These are phyloP conservation scores for Zaprionus lachaisei DNA, from an alignment of 1,140 invertebrate species.

Conservation along the genomic window DNA sequence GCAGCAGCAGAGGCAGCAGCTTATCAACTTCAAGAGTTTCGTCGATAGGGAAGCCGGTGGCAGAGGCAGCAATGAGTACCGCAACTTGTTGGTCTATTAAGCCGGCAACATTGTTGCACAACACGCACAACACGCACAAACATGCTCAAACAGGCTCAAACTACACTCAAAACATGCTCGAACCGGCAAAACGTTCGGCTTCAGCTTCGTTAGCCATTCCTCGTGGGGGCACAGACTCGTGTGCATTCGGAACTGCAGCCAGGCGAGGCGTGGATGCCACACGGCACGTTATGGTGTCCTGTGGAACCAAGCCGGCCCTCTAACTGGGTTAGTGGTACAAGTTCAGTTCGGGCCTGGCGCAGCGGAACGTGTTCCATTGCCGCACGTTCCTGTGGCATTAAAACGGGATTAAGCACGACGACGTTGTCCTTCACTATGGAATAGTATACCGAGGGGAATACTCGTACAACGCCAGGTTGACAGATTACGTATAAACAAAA, in stretches of 20 bases:
- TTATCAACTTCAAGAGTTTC: slow-evolving; percentile 2
- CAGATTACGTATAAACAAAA: slow-evolving; percentile 29
- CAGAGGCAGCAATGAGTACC: slow-evolving; percentile 2
- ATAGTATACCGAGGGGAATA: slow-evolving; percentile 28
- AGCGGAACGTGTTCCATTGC: slow-evolving; percentile 52
- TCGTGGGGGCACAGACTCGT: slow-evolving; percentile 8
- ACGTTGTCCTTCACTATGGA: slow-evolving; percentile 26
- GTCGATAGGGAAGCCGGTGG: not conserved
- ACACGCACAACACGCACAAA: slow-evolving; percentile 29
- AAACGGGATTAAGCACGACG: slow-evolving; percentile 35
- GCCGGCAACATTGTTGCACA: slow-evolving; percentile 35
- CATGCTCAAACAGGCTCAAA: slow-evolving; percentile 6
- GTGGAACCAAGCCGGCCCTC: slow-evolving; percentile 35
- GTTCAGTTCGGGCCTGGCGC: slow-evolving; percentile 70
- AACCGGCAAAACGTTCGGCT: slow-evolving; percentile 13
- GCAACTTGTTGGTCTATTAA: not conserved
- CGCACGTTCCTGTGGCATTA: slow-evolving; percentile 27
- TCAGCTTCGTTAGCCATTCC: not conserved
- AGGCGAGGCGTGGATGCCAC: slow-evolving; percentile 22
- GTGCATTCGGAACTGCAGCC: slow-evolving; percentile 47
- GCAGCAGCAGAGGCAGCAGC: slow-evolving; percentile 1
- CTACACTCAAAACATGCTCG: slow-evolving; percentile 15
- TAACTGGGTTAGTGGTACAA: slow-evolving; percentile 84
- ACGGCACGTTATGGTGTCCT: slow-evolving; percentile 25
- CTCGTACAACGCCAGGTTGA: slow-evolving; percentile 32